Conservation (phyloP, 92 coral and sea anemone species). For the Paramuricea clavata region DNA sequence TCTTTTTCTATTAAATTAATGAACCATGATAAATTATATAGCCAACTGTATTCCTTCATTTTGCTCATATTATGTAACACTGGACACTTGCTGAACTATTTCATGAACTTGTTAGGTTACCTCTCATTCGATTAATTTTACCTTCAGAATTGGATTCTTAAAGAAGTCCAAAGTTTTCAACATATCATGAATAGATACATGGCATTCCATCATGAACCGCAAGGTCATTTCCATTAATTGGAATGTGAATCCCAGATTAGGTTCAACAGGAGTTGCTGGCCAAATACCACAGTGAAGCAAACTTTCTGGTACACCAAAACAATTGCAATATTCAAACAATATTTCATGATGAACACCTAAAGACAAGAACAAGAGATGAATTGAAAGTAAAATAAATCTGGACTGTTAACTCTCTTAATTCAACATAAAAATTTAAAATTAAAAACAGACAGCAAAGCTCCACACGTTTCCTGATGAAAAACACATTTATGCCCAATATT, state of each 20-base stretch:
- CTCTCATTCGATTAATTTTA: constrained; percentile 1
- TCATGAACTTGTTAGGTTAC: too few relatives aligned
- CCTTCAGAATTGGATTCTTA: constrained; percentile 53
- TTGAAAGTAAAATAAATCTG: too few relatives aligned
- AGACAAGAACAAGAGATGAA: too few relatives aligned
- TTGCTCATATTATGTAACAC: too few relatives aligned
- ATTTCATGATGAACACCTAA: constrained; percentile 26
- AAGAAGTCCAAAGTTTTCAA: constrained; percentile 51
- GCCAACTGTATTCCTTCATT: too few relatives aligned
- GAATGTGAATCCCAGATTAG: constrained; percentile 62
- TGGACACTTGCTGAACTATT: too few relatives aligned
- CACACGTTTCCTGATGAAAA: too few relatives aligned
- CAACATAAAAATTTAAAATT: too few relatives aligned
- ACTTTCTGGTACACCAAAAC: constrained; percentile 33
- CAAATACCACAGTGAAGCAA: constrained; percentile 67
- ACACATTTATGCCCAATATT: too few relatives aligned
- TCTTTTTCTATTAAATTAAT: constrained; percentile 50
- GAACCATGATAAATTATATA: too few relatives aligned
- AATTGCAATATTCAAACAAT: constrained; percentile 12
- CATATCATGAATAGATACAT: constrained; percentile 65
- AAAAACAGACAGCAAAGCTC: too few relatives aligned
- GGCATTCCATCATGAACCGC: constrained; percentile 66
- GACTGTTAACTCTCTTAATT: too few relatives aligned
- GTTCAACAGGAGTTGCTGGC: constrained; percentile 74
- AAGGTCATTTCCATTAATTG: constrained; percentile 48